Evolutionary conservation across 64 coral and sea anemone species (phyloP), one percentile per base, ranked within the genome.

Genomic region (Dendronephthya gigantea): DNA sequence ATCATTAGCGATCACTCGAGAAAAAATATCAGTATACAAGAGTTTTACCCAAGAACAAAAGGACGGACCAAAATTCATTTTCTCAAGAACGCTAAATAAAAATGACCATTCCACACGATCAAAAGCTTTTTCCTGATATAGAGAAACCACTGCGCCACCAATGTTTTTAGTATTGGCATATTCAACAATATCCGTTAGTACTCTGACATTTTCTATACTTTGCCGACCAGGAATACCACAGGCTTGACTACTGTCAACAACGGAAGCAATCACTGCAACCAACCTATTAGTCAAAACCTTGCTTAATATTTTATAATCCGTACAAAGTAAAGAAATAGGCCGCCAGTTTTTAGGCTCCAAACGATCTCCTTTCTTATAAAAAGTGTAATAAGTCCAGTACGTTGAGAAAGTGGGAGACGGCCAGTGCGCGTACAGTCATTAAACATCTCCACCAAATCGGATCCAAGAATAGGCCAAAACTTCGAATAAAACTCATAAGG

Each of bases 91-190:
- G 0, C 1, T 8, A 41, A n/a, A 0, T 2, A 88, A 33, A 19
- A 88, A 88, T 0, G 10, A 1, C 36, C 87, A 50, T 9, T 88
- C 87, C 1, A 83, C 87, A 0, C 79, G 10, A 15, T 83, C 87
- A 47, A 88, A 88, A 0, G 87, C 87, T 23, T 88, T 88, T 51
- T 83, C 87, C 34, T 88, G 87, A 81, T 88, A 75, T 1, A 88
- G 35, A 0, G 81, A 55, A 7, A 88, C 23, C 0, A 88, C 14
- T 0, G 50, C 87, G 0, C 15, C 50, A 1, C 66, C 23, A 9
- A 23, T 17, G 23, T 40, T 23, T 2, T 29, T 56, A 14, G 1
- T 4, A 1, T 11, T 28, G 0, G 2, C 25, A 25, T 37, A 88
- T 0, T 82, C 16, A 0, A 49, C 48, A 0, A 88, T 33, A 33